Evolutionary conservation across 2,113 vertebrate species (phyloP), one percentile per base, ranked within the genome.

Genomic region (Sapajus apella): DNA sequence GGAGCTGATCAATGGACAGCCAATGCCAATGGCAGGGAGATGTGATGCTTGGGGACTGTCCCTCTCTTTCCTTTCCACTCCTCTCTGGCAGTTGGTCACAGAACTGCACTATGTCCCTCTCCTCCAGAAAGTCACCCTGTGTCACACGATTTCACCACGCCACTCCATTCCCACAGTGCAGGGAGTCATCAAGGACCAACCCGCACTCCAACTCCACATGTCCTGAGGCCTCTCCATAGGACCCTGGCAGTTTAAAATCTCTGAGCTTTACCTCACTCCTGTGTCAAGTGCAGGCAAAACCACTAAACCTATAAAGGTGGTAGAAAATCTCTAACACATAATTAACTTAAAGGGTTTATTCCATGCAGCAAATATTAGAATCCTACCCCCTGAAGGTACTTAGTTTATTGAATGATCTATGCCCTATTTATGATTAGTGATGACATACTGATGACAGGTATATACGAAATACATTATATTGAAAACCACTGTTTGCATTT

Each of bases 361-460:
- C 27, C 14, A 61, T 27, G 40, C 30, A 47, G 40, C 50, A 85
- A 32, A 58, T 58, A 72, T 37, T 75, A 75, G 66, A 90, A 32
- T 76, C 12, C 35, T 79, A 50, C 18, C 30, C 20, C n/a, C 56
- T 58, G 75, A 70, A 92, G 45, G 70, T 40, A 55, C 58, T 91
- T 87, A 77, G 90, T 87, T 97, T 91, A 72, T 47, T 40, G 73
- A 73, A 52, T 75, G 40, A 80, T 94, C 86, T 87, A 50, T 91
- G 61, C 43, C 35, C 52, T 40, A 3, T 93, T 96, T 94, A 77
- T 92, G 90, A 91, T 96, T 83, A 86, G 93, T 95, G 84, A 40
- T 85, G 90, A 84, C 94, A 66, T 70, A 81, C 20, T 9, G 3
- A 84, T 93, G 87, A 90, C 43, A 88, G 64, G 75, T 91, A 32